A percentile compares a stretch with the other conserved stretches of the same genome.
These are phyloP conservation scores for Acanthococcus lagerstroemiae DNA, from an alignment of 2,888 invertebrate species.

Conservation along the genomic window DNA sequence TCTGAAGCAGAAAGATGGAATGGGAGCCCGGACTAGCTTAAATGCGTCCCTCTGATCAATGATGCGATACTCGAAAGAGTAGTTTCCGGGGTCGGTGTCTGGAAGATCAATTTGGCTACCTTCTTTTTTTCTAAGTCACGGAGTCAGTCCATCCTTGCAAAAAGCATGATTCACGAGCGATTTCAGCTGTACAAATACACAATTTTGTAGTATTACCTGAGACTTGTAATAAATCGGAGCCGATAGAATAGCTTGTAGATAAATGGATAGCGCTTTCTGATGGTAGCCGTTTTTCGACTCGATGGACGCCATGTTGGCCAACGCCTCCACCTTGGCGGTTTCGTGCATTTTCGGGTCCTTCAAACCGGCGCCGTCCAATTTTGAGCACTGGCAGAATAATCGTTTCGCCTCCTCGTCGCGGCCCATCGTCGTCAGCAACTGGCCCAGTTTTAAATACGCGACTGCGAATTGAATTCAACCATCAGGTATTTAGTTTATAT, in stretches of 20 bases:
- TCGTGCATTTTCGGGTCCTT: conserved; percentile 20
- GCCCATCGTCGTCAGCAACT: not conserved
- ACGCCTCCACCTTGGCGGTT: conserved; percentile 17
- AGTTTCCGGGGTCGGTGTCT: too few relatives aligned
- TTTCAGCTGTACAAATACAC: too few relatives aligned
- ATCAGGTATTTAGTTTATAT: not conserved
- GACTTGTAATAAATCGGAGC: conserved; percentile 21
- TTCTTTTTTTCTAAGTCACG: too few relatives aligned
- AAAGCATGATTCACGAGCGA: too few relatives aligned
- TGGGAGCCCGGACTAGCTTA: too few relatives aligned
- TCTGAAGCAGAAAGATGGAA: too few relatives aligned
- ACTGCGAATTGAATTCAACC: not conserved
- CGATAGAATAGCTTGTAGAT: conserved; percentile 8
- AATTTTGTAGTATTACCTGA: conserved; percentile 5
- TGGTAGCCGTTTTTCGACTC: not conserved
- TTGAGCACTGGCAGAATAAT: conserved; percentile 1
- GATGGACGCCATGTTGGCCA: conserved; percentile 15
- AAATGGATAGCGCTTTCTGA: conserved; percentile 9
- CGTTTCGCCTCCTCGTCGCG: conserved; percentile 14
- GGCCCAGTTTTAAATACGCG: conserved; percentile 14
- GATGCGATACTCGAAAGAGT: too few relatives aligned
- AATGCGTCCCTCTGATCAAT: too few relatives aligned
- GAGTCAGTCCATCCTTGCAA: too few relatives aligned
- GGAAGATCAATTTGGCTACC: too few relatives aligned
- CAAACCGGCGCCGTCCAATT: conserved; percentile 7